These are phyloP conservation scores for Luperina nickerlii DNA, from an alignment of 2,888 invertebrate species.

Conservation along the genomic window DNA sequence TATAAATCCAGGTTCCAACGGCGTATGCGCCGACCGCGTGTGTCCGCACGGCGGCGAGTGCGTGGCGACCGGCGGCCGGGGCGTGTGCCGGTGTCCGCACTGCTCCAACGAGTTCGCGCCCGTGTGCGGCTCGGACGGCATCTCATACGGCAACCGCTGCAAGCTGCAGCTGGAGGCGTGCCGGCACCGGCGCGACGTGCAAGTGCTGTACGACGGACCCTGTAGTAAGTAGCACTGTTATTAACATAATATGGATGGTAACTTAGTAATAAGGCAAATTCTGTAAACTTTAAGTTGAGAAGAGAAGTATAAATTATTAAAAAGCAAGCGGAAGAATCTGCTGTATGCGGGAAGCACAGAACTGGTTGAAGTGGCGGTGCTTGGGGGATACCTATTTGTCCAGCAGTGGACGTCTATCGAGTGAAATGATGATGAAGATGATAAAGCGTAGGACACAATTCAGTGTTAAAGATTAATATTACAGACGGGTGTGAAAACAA, in stretches of 20 bases:
- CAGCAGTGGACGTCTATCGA: background rate
- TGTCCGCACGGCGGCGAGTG: slow-evolving; percentile 94
- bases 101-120: slow-evolving; percentile 96
- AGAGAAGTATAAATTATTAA: background rate
- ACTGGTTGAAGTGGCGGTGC: background rate
- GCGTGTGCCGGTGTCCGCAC: slow-evolving; percentile 95
- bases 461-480: slow-evolving; percentile 3
- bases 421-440: background rate
- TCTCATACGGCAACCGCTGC: slow-evolving; percentile 95
- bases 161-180: slow-evolving; percentile 95
- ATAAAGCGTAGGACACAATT: background rate
- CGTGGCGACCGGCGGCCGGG: slow-evolving; percentile 92
- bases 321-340: background rate
- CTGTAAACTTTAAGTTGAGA: background rate
- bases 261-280: background rate
- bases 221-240: slow-evolving; percentile 93
- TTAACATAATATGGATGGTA: background rate
- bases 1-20: slow-evolving; percentile 89
- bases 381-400: background rate
- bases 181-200: slow-evolving; percentile 93
- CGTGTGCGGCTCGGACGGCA: slow-evolving; percentile 95
- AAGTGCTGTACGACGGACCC: slow-evolving; percentile 94
- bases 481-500: slow-evolving; percentile 95
- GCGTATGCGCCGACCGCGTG: slow-evolving; percentile 92
- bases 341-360: background rate